Conservation (phyloP, 1,140 invertebrate species). For the Drosophila simulans region DNA sequence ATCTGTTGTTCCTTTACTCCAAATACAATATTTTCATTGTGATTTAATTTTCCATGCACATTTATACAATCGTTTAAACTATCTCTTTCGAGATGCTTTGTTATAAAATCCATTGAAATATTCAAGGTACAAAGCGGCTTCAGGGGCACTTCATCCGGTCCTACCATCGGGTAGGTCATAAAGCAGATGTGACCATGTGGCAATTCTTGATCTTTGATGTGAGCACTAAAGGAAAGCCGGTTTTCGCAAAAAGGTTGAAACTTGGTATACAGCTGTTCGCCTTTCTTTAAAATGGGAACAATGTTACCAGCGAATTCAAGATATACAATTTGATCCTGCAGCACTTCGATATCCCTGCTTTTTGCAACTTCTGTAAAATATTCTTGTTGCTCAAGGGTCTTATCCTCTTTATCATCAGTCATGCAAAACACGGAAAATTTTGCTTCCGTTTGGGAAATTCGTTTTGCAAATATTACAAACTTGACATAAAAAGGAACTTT, state of each 20-base stretch:
- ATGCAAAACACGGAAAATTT: conserved; percentile 98
- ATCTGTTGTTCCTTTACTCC: not conserved
- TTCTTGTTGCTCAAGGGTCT: conserved; percentile 98
- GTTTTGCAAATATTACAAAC: conserved; percentile 97
- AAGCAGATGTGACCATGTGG: conserved; percentile 96
- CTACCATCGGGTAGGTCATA: conserved; percentile 96
- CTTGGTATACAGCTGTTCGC: conserved; percentile 96
- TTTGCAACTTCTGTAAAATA: conserved; percentile 98
- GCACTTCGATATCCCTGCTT: conserved; percentile 97
- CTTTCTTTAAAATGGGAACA: conserved; percentile 98
- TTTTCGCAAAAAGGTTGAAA: conserved; percentile 99
- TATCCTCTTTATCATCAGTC: conserved; percentile 99
- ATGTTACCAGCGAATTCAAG: conserved; percentile 99
- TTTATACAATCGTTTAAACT: conserved; percentile 25
- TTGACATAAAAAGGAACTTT: conserved; percentile 99
- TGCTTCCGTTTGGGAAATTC: conserved; percentile 95
- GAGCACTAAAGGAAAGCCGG: conserved; percentile 95
- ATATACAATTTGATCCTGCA: conserved; percentile 97
- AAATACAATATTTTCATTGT: conserved; percentile 17
- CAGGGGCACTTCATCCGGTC: conserved; percentile 95
- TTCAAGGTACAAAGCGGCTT: conserved; percentile 99
- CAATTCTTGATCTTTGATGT: conserved; percentile 92
- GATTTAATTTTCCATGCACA: conserved; percentile 3
- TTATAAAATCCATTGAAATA: conserved; percentile 91
- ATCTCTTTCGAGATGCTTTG: not conserved